These are phyloP conservation scores for Diabrotica virgifera DNA, from an alignment of 1,140 invertebrate genomes.

Conservation along the genomic window DNA sequence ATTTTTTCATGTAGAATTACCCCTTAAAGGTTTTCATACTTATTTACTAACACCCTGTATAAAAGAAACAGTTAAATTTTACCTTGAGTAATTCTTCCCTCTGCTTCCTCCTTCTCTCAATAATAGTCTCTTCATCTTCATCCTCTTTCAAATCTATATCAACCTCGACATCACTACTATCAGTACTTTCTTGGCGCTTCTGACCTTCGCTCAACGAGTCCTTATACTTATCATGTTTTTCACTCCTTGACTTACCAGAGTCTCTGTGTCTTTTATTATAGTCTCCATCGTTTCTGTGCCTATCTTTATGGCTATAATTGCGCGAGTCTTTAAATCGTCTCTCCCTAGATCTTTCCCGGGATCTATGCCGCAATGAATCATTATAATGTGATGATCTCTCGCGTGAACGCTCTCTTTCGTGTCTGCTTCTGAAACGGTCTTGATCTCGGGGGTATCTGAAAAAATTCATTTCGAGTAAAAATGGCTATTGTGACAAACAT, in stretches of 20 bases:
- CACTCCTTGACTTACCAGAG: conserved; percentile 43
- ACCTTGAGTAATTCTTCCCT: conserved; percentile 86
- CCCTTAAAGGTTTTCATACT: conserved; percentile 43
- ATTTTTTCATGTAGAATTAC: too few relatives aligned
- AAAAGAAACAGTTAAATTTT: conserved; percentile 27
- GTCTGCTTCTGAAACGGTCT: conserved; percentile 28
- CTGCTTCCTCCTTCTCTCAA: conserved; percentile 84
- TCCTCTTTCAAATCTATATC: conserved; percentile 53
- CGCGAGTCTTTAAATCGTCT: conserved; percentile 30
- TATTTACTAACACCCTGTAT: too few relatives aligned
- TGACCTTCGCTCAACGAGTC: conserved; percentile 82
- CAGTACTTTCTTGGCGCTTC: conserved; percentile 58
- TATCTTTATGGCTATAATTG: conserved; percentile 49
- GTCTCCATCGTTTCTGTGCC: conserved; percentile 38
- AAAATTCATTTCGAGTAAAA: too few relatives aligned
- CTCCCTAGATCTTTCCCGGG: conserved; percentile 44
- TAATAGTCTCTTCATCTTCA: conserved; percentile 92
- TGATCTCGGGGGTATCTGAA: conserved; percentile 23
- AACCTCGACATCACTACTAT: conserved; percentile 72
- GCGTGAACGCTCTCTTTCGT: conserved; percentile 26
- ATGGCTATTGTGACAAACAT: too few relatives aligned
- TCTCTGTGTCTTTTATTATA: conserved; percentile 42
- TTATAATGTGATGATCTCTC: conserved; percentile 34
- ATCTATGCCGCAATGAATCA: conserved; percentile 39
- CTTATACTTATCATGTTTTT: conserved; percentile 66